phyloP scores from a whole-genome alignment of 2,888 invertebrate genomes.

The Torymus texanus region DNA sequence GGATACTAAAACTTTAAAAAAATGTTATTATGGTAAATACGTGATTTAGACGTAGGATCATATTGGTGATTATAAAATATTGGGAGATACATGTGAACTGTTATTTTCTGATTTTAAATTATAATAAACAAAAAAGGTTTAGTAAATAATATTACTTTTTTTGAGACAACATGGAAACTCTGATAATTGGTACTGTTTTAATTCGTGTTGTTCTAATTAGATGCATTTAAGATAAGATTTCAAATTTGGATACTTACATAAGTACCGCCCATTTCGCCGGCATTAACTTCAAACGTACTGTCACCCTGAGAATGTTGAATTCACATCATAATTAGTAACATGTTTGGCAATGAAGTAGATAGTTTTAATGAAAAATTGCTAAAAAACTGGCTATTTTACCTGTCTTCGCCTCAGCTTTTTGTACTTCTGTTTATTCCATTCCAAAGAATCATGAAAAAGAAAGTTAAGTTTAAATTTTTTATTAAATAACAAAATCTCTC shows the following conservation, averaged over 20 bases:
- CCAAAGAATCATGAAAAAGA: constrained; percentile 64
- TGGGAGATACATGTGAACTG: too few relatives aligned
- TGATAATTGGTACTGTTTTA: too few relatives aligned
- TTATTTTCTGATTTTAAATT: too few relatives aligned
- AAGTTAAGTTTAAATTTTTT: constrained; percentile 49
- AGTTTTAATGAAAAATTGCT: constrained; percentile 10
- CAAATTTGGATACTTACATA: constrained; percentile 40
- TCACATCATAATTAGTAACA: constrained; percentile 11
- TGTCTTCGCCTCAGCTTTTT: constrained; percentile 88
- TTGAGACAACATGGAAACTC: too few relatives aligned
- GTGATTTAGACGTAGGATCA: too few relatives aligned
- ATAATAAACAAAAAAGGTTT: too few relatives aligned
- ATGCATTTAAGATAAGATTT: not conserved
- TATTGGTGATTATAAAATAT: too few relatives aligned
- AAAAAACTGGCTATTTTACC: constrained; percentile 75
- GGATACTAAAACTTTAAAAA: too few relatives aligned
- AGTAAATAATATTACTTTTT: too few relatives aligned
- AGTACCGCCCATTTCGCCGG: constrained; percentile 83
- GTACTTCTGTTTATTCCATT: constrained; percentile 81
- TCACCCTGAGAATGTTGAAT: constrained; percentile 82
- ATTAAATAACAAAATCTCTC: not conserved
- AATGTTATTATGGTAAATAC: too few relatives aligned
- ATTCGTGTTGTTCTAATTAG: too few relatives aligned
- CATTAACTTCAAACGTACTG: constrained; percentile 85
- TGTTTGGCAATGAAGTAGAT: not conserved